Evolutionary conservation across 2,797 vertebrate species (phyloP), one percentile per base, ranked within the genome.

Genomic region (Cryptoprocta ferox): DNA sequence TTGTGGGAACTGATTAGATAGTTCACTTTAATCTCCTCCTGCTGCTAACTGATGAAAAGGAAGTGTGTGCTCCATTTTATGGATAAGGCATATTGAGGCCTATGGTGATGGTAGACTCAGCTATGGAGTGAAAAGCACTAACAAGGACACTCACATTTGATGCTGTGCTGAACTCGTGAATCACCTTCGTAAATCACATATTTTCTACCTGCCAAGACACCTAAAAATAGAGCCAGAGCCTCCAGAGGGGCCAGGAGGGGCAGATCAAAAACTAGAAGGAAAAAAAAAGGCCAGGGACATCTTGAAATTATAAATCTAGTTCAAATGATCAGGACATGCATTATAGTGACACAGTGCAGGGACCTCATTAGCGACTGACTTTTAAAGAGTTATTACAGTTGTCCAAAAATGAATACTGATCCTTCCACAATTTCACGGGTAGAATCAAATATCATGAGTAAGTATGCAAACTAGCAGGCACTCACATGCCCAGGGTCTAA

Each of bases 311-410:
- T 35, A 84, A 97, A 90, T 75, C 94, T 90, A 78, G 35, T 94
- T 95, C 92, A 95, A 96, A 80, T 96, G 95, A 98, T 97, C 95
- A 96, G 95, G 91, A 94, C 37, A 66, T 37, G 90, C 71, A 37
- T 80, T 90, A 26, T 10, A 78, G 88, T 45, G 61, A 85, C 61
- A 92, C 14, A 75, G 71, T 37, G 8, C 84, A 59, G 56, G 78
- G 71, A 76, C 80, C 92, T 95, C 95, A 87, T 93, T 96, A 93
- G 78, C 30, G 35, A 89, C 30, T 90, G 84, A 90, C 76, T 98
- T 95, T 76, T 89, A 82, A 73, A 73, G 45, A 59, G 28, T 18
- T 90, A 85, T 65, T 92, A 93, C 91, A 93, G 89, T 89, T 83
- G 56, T 76, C 79, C 79, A 61, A 56, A 91, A 97, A 93, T 35